Base-by-base conservation (phyloP, 2,888 invertebrate genomes). In the Petrolisthes cinctipes region DNA sequence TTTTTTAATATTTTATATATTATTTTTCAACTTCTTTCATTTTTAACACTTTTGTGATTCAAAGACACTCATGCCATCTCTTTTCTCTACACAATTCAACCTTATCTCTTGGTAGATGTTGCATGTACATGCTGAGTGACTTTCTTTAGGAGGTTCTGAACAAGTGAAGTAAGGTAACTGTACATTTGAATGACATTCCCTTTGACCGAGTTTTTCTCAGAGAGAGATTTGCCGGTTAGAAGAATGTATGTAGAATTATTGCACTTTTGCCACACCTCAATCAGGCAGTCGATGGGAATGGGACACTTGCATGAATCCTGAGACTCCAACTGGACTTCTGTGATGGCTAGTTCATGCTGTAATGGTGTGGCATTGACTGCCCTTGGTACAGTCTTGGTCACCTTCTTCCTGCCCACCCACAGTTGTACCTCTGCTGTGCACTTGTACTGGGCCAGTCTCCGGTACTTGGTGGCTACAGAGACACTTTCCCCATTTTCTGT, bases 261-360 rank as follows among this genome's bases (percentile, higher is more conserved):
- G 23, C 73, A n/a, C n/a, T 87, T 80, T 54, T 87, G 87, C 87
- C 87, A 87, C 61, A 87, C 57, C 51, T 80, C 83, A 14, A 87
- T 80, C n/a, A 79, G 51, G 37, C 83, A 84, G 17, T 75, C 73
- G 7, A 87, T 23, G 0, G 82, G 0, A 17, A 73, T 6, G 17
- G 23, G 11, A 68, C 23, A 68, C 7, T 37, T 51, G 54, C 51
- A 54, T 14, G 20, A 2, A 6, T 14, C 53, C 17, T 4, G n/a
- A 79, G 66, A 11, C 61, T 14, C 61, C 11, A 87, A 23, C 79
- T 84, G 87, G 14, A 57, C 87, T 37, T 80, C 80, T 61, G 88
- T 88, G 37, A 88, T 71, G 51, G 84, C 85, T 23, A 88, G 66
- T 68, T 88, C 88, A 56, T 82, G 53, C 82, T 85, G 76, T 9